phyloP scores from a whole-genome alignment of 2,113 vertebrate species.

The Meleagris gallopavo region DNA sequence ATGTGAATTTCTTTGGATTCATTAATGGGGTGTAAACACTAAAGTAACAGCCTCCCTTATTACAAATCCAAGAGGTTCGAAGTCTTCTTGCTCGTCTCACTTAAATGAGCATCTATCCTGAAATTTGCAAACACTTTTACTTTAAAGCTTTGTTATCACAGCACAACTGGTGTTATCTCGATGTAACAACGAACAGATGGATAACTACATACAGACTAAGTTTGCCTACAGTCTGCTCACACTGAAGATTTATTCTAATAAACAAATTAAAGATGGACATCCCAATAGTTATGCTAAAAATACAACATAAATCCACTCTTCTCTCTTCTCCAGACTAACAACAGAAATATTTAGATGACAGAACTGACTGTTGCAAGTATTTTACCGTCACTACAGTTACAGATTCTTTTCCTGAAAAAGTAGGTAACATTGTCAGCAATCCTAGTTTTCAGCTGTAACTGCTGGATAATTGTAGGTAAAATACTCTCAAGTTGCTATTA shows the following conservation, averaged over 20 bases:
- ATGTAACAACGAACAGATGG: neutral
- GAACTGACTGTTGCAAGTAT: neutral
- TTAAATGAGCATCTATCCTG: conserved; percentile 38
- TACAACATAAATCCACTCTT: neutral
- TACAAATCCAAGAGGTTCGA: conserved; percentile 34
- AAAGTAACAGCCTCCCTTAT: neutral
- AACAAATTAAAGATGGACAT: neutral
- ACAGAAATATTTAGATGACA: neutral
- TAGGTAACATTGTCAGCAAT: neutral
- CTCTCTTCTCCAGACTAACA: neutral
- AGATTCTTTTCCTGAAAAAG: neutral
- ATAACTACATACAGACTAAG: neutral
- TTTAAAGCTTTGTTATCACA: neutral
- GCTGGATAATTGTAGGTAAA: neutral
- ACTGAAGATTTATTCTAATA: neutral
- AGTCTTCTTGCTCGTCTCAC: conserved; percentile 23
- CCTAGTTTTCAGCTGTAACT: neutral
- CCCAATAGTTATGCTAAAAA: neutral
- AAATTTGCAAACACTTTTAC: conserved; percentile 30
- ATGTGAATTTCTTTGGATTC: neutral
- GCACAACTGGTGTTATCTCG: neutral
- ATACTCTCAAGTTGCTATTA: neutral
- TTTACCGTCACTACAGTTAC: neutral
- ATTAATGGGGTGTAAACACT: neutral
- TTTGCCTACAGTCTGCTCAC: neutral